phyloP scores from a whole-genome alignment of 2,888 invertebrate genomes.

The Oscheius sp. region DNA sequence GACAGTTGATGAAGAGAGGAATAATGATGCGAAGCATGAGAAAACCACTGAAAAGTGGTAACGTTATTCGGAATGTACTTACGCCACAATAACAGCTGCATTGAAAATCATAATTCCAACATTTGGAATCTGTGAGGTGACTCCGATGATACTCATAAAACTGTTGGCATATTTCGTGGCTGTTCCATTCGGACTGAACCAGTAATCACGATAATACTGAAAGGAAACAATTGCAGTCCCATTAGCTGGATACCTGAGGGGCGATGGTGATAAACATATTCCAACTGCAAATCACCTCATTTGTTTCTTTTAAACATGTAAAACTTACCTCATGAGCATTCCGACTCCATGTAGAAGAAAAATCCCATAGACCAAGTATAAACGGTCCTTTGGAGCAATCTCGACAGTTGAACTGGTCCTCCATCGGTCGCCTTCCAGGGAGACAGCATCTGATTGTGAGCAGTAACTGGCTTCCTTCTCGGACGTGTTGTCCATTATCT shows the following conservation, averaged over 20 bases:
- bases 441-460: background rate
- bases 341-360: slow-evolving; percentile 58
- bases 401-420: background rate
- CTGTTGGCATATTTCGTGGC: slow-evolving; percentile 79
- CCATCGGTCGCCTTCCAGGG: slow-evolving; percentile 6
- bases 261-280: slow-evolving; percentile 62
- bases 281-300: slow-evolving; percentile 32
- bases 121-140: slow-evolving; percentile 93
- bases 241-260: slow-evolving; percentile 43
- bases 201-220: slow-evolving; percentile 84
- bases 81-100: slow-evolving; percentile 58
- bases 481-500: too few relatives aligned
- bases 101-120: slow-evolving; percentile 83
- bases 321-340: slow-evolving; percentile 48
- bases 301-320: too few relatives aligned
- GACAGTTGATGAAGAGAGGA: slow-evolving; percentile 66
- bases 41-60: slow-evolving; percentile 80
- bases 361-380: slow-evolving; percentile 52
- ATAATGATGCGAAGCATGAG: slow-evolving; percentile 86
- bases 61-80: background rate
- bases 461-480: background rate
- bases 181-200: slow-evolving; percentile 77
- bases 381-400: slow-evolving; percentile 41
- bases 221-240: slow-evolving; percentile 36
- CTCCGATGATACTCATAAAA: slow-evolving; percentile 87